Evolutionary conservation across 1,140 invertebrate genomes (phyloP).

Genomic region (Reticulitermes speratus): DNA sequence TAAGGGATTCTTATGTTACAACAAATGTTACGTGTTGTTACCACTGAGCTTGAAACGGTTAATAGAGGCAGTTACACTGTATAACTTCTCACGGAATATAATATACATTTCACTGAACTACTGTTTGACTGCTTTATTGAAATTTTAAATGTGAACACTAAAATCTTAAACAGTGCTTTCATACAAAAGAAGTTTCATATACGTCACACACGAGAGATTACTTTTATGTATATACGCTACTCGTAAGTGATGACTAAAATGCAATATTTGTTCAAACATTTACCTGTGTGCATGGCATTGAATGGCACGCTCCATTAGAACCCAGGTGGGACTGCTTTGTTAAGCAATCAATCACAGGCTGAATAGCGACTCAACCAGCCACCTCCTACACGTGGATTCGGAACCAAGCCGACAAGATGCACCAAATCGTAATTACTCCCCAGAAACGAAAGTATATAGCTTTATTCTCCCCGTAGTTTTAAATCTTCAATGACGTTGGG

Average conservation of each 20-base stretch:
- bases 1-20: no score
- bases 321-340: not conserved
- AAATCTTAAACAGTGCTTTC: not conserved
- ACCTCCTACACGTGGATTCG: not conserved
- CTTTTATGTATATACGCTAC: not conserved
- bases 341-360: conserved; percentile 2
- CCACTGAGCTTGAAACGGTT: no score
- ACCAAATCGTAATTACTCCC: not conserved
- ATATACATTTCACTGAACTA: no score
- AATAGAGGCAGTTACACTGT: no score
- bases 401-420: not conserved
- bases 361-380: not conserved
- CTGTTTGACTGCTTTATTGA: not conserved
- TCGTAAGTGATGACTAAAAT: not conserved
- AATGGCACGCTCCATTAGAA: conserved; percentile 6
- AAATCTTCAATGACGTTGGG: no score
- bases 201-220: not conserved
- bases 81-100: no score
- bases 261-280: conserved; percentile 10
- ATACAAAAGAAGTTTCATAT: not conserved
- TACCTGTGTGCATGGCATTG: not conserved
- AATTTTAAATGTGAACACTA: not conserved
- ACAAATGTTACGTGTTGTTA: no score
- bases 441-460: no score
- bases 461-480: no score